Conservation (phyloP, 2,113 vertebrate genomes). For the Recurvirostra avosetta region DNA sequence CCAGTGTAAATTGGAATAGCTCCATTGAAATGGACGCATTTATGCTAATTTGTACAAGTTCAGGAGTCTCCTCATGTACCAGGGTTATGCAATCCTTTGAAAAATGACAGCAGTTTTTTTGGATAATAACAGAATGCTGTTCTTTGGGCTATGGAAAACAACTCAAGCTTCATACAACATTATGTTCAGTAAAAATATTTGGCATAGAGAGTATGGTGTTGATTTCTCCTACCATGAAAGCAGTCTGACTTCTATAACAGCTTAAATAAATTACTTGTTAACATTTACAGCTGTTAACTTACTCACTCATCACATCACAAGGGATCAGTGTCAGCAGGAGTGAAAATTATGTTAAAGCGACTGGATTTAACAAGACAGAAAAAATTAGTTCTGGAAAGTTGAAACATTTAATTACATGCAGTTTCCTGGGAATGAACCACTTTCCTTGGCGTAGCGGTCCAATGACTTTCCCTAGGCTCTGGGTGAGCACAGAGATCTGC, state of each 20-base stretch:
- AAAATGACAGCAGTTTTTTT: background rate
- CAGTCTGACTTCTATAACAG: background rate
- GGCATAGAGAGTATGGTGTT: background rate
- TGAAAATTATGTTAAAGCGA: conserved; percentile 55
- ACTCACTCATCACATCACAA: conserved; percentile 56
- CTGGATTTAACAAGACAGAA: conserved; percentile 56
- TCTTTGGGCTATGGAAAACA: background rate
- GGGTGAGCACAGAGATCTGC: background rate
- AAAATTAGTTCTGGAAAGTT: conserved; percentile 40
- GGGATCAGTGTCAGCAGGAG: conserved; percentile 53
- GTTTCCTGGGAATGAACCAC: background rate
- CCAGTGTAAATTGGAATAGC: background rate
- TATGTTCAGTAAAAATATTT: conserved; percentile 8
- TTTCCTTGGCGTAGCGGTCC: rapidly evolving
- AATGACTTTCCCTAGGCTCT: background rate
- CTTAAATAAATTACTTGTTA: conserved; percentile 65
- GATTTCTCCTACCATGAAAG: background rate
- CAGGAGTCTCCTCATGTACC: background rate
- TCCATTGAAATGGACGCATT: background rate
- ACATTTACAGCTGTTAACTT: conserved; percentile 62
- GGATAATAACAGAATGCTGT: background rate
- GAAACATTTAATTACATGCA: conserved; percentile 1
- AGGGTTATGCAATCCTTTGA: background rate
- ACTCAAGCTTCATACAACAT: background rate
- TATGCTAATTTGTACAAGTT: background rate